A percentile compares a stretch with the other conserved stretches of the same genome.
These are phyloP conservation scores for Spilogale gracilis DNA, from an alignment of 2,113 vertebrate species.

Conservation along the genomic window DNA sequence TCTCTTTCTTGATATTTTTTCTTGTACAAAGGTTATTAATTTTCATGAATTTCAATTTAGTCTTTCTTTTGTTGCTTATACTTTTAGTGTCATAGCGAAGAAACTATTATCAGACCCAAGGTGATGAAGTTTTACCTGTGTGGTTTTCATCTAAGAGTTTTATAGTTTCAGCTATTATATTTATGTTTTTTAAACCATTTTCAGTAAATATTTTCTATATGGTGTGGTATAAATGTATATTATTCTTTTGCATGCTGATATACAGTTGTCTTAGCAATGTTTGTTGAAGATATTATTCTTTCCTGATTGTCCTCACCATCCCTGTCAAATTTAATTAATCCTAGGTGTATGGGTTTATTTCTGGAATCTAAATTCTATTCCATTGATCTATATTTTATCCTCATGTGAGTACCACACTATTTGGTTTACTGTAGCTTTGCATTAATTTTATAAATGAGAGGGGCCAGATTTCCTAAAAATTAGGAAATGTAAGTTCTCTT, in stretches of 20 bases:
- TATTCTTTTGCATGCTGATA: background rate
- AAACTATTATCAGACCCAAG: background rate
- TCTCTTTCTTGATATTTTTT: background rate
- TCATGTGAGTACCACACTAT: background rate
- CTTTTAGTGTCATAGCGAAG: background rate
- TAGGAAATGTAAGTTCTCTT: background rate
- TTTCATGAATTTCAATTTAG: background rate
- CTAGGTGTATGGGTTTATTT: background rate
- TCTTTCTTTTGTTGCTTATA: background rate
- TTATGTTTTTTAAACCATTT: background rate
- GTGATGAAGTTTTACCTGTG: background rate
- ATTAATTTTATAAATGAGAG: background rate
- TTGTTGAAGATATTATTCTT: conserved; percentile 6
- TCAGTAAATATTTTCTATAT: background rate
- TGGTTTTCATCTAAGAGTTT: background rate
- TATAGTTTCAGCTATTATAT: background rate
- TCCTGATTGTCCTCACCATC: background rate
- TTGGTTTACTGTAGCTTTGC: background rate
- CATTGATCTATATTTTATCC: background rate
- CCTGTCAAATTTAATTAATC: background rate
- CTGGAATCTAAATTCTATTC: background rate
- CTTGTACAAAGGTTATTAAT: background rate
- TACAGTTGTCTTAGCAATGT: background rate
- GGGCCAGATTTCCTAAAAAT: background rate
- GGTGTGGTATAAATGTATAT: background rate